Evolutionary conservation across 2,888 invertebrate genomes (phyloP), one percentile per base, ranked within the genome.

Genomic region (Lottia scabra): DNA sequence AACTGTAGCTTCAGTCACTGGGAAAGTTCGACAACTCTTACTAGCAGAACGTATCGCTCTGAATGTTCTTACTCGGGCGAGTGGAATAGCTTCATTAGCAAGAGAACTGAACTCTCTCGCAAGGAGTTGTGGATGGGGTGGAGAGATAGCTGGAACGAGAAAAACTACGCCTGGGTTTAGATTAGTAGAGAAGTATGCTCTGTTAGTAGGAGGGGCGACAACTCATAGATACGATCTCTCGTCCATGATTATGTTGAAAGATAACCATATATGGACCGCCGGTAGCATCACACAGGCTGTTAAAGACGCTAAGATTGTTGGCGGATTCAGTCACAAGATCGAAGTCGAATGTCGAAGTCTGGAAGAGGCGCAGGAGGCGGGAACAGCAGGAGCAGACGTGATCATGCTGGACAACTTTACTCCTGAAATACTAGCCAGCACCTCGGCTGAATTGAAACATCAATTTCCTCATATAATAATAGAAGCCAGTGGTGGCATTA

Each of bases 141-240:
- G 90, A 0, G 82, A 86, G 70, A 72, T 90, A 8, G 89, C 90
- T 8, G 90, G 90, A 6, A 90, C 90, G 1, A 79, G 91, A 15
- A 90, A 90, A 77, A 90, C 90, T 0, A 91, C 91, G 0, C 91
- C 91, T 10, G 90, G 90, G 0, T 91, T 91, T 80, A 83, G 90
- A 70, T 70, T 90, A 75, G 90, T 90, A 1, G 91, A 91, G 78
- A 91, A 91, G 75, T 91, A 91, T 80, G 86, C 90, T 1, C 76
- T 90, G 38, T 69, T 90, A 4, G 87, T 90, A 1, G 90, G 90
- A 0, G 90, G 90, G 0, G 84, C 87, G 15, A 85, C 87, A 15
- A 87, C 88, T 0, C 90, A 91, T 81, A 81, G 90, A 16, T 87
- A 88, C 72, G 90, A 90, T 75, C 78, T 90, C 64, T 90, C 90